A percentile compares a stretch with the other conserved stretches of the same genome.
Conservation (phyloP, 2,113 vertebrate genomes). For the Lethenteron reissneri region DNA sequence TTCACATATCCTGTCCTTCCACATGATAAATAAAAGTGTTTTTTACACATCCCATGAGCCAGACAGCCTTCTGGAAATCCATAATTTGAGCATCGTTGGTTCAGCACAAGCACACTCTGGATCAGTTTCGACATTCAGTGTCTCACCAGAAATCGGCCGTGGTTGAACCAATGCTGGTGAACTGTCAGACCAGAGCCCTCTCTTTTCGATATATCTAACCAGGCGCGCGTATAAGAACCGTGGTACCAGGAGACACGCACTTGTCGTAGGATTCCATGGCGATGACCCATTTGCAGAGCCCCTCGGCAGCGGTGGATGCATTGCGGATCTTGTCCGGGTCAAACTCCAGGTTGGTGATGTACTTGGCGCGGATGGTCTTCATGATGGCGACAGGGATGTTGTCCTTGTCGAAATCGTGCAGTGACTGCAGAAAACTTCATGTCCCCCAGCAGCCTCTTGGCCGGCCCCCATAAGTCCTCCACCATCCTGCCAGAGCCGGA, state of each 20-base stretch:
- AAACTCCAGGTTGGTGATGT: conserved; percentile 65
- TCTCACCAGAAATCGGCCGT: too few species aligned
- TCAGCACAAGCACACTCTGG: too few species aligned
- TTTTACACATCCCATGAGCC: too few species aligned
- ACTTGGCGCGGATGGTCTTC: conserved; percentile 43
- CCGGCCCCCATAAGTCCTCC: conserved; percentile 69
- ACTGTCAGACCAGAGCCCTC: too few species aligned
- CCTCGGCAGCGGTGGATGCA: conserved; percentile 58
- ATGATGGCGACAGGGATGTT: conserved; percentile 45
- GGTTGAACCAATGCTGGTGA: too few species aligned
- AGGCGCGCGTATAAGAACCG: too few species aligned
- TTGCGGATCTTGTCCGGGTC: conserved; percentile 61
- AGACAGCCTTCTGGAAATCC: too few species aligned
- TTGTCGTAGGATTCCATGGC: conserved; percentile 59
- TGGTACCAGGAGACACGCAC: conserved; percentile 18
- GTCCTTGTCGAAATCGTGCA: conserved; percentile 66
- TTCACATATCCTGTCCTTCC: too few species aligned
- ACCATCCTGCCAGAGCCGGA: conserved; percentile 48
- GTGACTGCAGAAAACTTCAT: conserved; percentile 57
- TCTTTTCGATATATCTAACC: too few species aligned
- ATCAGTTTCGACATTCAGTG: too few species aligned
- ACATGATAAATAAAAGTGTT: too few species aligned
- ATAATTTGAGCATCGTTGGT: too few species aligned
- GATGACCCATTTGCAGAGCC: conserved; percentile 62
- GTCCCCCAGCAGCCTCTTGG: conserved; percentile 59